These are phyloP conservation scores for Drosophila lacicola DNA, from an alignment of 2,888 invertebrate genomes.

Conservation along the genomic window DNA sequence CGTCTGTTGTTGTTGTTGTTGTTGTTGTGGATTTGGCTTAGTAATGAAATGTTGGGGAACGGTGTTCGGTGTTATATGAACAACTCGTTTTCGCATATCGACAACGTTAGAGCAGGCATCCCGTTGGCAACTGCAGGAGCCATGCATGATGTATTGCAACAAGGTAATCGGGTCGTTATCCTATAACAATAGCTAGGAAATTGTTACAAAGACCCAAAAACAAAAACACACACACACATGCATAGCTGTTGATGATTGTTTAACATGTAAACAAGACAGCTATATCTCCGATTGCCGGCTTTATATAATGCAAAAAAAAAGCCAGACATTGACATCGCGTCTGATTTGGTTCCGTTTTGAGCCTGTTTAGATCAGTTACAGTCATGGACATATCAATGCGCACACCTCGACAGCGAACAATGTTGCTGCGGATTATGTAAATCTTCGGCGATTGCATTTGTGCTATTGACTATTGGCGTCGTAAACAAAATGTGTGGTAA, in stretches of 20 bases:
- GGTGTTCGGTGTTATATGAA: constrained; percentile 75
- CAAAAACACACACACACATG: constrained; percentile 2
- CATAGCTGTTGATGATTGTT: background rate
- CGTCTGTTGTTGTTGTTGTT: constrained; percentile 30
- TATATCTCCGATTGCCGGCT: constrained; percentile 5
- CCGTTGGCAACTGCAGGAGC: constrained; percentile 46
- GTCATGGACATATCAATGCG: constrained; percentile 14
- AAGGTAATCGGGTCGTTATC: constrained; percentile 74
- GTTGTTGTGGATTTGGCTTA: constrained; percentile 64
- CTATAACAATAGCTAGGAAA: constrained; percentile 77
- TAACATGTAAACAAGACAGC: background rate
- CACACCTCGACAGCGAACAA: constrained; percentile 5
- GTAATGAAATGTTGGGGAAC: constrained; percentile 75
- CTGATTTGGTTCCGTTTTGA: constrained; percentile 12
- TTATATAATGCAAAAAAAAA: constrained; percentile 38
- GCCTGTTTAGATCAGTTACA: constrained; percentile 10
- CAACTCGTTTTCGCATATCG: constrained; percentile 74
- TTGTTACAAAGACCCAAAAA: constrained; percentile 61
- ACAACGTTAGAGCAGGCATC: constrained; percentile 21
- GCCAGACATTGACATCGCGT: constrained; percentile 33
- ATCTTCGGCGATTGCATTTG: constrained; percentile 45
- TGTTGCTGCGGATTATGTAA: constrained; percentile 50
- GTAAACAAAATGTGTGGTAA: constrained; percentile 59
- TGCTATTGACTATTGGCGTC: constrained; percentile 46
- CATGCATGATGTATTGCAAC: constrained; percentile 47